Base-by-base conservation (phyloP, 2,888 invertebrate species). In the Drepanosiphum platanoidis region DNA sequence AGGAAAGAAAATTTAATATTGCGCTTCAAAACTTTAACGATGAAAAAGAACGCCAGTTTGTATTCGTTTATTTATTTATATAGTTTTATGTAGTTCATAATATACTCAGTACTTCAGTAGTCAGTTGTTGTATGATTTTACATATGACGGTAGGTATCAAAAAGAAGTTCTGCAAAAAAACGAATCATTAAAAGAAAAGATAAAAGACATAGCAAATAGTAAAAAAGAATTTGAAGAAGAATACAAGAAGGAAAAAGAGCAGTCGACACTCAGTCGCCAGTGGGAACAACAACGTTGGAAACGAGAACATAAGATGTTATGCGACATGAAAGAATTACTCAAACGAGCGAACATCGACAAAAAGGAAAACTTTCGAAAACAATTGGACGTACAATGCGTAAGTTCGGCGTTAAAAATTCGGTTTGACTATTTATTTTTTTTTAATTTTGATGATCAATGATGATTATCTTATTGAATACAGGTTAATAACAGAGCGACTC, bases 201-300 rank as follows among this genome's bases (percentile, higher is more conserved):
- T 87, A 78, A 68, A 87, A 82, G 89, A 90, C 27, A 90, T 90
- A 58, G 74, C 89, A 18, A 89, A 89, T 36, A 87, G 79, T 74
- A 81, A 87, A 66, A 81, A 87, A 89, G 87, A 89, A 88, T 88
- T 89, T 90, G 87, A 88, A 87, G 22, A 90, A 90, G 18, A 90
- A 91, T 87, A 88, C 87, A 80, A 88, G 88, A 80, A 90, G 72
- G 88, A 89, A 86, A 88, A 90, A 87, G 92, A 91, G 87, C 88
- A 68, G n/a, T 75, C 52, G 27, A 15, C 27, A 9, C 22, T 68
- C 8, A 84, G 83, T 52, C 34, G 13, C 30, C 30, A 68, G 3
- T 84, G 75, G 75, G 83, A 84, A 46, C 5, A 4, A 27, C 27
- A 75, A 36, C 75, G 75, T n/a, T 3, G 52, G 1, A 7, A 34